Evolutionary conservation across 2,888 invertebrate genomes (phyloP), one percentile per base, ranked within the genome.

Genomic region (Aquatica leii): DNA sequence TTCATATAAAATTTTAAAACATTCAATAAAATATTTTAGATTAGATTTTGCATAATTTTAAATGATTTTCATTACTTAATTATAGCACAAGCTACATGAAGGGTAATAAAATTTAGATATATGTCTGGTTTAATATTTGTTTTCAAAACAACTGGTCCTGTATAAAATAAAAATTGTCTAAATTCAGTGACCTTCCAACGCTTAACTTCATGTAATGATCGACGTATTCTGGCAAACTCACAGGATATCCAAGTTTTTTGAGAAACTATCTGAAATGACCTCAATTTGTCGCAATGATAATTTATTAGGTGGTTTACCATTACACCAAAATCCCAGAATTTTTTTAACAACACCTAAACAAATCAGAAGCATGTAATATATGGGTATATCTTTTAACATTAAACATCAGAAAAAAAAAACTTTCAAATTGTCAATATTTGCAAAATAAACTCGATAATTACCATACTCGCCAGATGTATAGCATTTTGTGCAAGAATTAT

Each of bases 361-460:
- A n/a, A n/a, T n/a, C n/a, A n/a, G n/a, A n/a, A n/a, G 62, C 62
- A 62, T 62, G 15, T 62, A 62, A 18, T 62, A 52, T 9, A 58
- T 15, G 14, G 62, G 58, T 20, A 62, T 51, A n/a, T 15, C 14
- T 34, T 12, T 34, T 9, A 62, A 52, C 15, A 62, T 12, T 37
- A 14, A 67, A 52, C 1, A 55, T 31, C 11, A 65, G 43, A 65
- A 65, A 52, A 11, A 15, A 4, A 46, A 61, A 46, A 8, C 70
- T 54, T 17, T 62, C 52, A 53, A 73, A 74, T 37, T 48, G 12
- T n/a, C 58, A n/a, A n/a, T n/a, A n/a, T n/a, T n/a, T n/a, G n/a
- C n/a, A n/a, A n/a, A n/a, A n/a, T n/a, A n/a, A n/a, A 71, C 63
- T n/a, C 68, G 49, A 53, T 65, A 48, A 48, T 69, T 48, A 55